Conservation (phyloP, 2,888 invertebrate species). For the Fragum whitleyi region DNA sequence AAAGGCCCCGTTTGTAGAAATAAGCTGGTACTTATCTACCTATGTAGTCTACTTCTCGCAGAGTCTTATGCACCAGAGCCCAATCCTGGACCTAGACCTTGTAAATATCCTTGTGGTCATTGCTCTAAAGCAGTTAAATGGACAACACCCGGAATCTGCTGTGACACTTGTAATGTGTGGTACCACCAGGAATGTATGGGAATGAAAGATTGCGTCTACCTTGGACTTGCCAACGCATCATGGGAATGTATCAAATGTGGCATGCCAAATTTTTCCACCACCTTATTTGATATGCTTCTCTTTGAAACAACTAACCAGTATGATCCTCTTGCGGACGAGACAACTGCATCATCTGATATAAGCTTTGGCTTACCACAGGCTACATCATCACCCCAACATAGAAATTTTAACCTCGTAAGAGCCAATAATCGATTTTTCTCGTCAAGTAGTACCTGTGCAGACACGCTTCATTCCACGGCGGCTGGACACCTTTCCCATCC, state of each 20-base stretch:
- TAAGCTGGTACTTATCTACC: slow-evolving; percentile 30
- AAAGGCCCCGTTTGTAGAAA: slow-evolving; percentile 33
- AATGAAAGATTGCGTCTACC: slow-evolving; percentile 32
- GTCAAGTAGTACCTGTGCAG: no score
- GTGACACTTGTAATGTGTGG: slow-evolving; percentile 39
- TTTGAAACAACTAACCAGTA: slow-evolving; percentile 25
- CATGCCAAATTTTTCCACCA: slow-evolving; percentile 37
- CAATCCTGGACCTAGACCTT: slow-evolving; percentile 41
- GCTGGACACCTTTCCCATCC: slow-evolving; percentile 1
- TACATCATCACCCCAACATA: slow-evolving; percentile 17
- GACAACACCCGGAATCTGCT: slow-evolving; percentile 31
- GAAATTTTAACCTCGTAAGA: no score
- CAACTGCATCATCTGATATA: background rate
- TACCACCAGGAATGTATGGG: slow-evolving; percentile 41
- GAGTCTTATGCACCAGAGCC: slow-evolving; percentile 43
- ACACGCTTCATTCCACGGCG: no score
- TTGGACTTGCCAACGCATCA: slow-evolving; percentile 14
- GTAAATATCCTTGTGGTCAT: slow-evolving; percentile 35
- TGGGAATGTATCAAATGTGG: slow-evolving; percentile 40
- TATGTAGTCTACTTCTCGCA: slow-evolving; percentile 35
- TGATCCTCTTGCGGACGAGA: background rate
- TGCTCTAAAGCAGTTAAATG: slow-evolving; percentile 37
- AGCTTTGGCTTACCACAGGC: slow-evolving; percentile 24
- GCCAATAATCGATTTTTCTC: no score
- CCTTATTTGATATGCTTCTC: slow-evolving; percentile 29